Evolutionary conservation across 2,113 vertebrate species (phyloP).

Genomic region (Emydocephalus ijimae): DNA sequence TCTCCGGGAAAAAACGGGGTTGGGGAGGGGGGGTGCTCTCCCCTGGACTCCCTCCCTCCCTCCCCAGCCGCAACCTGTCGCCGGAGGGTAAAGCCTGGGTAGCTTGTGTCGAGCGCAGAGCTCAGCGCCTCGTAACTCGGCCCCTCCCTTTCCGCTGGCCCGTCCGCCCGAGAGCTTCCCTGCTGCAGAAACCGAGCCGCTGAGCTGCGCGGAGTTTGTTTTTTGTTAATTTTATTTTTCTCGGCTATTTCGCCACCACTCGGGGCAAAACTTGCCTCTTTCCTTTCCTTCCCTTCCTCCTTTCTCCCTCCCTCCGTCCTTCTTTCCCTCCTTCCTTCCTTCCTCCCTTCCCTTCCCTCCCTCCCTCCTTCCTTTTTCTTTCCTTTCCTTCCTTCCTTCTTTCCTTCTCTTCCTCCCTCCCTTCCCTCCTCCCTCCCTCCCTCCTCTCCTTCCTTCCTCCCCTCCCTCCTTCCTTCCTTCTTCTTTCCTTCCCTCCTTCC

Average conservation of each 20-base stretch:
- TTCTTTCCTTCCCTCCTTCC: rapidly evolving
- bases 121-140: constrained; percentile 56
- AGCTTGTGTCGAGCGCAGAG: constrained; percentile 58
- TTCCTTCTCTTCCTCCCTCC: rapidly evolving
- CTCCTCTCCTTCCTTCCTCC: no score
- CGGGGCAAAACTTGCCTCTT: constrained; percentile 3
- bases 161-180: constrained; percentile 29
- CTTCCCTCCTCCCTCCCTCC: no score
- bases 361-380: rapidly evolving
- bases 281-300: rapidly evolving
- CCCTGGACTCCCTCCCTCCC: constrained; percentile 9
- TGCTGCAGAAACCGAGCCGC: constrained; percentile 45
- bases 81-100: constrained; percentile 37
- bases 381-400: rapidly evolving
- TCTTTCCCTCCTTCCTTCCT: rapidly evolving
- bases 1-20: constrained; percentile 2
- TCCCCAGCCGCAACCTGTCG: constrained; percentile 23
- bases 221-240: background rate
- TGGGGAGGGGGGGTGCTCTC: constrained; percentile 38
- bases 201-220: background rate
- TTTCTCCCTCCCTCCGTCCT: rapidly evolving
- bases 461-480: rapidly evolving
- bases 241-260: background rate
- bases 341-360: rapidly evolving
- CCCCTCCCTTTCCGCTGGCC: background rate